Conservation (phyloP, 92 coral and sea anemone genomes). For the Umimayanthus chanpuru region DNA sequence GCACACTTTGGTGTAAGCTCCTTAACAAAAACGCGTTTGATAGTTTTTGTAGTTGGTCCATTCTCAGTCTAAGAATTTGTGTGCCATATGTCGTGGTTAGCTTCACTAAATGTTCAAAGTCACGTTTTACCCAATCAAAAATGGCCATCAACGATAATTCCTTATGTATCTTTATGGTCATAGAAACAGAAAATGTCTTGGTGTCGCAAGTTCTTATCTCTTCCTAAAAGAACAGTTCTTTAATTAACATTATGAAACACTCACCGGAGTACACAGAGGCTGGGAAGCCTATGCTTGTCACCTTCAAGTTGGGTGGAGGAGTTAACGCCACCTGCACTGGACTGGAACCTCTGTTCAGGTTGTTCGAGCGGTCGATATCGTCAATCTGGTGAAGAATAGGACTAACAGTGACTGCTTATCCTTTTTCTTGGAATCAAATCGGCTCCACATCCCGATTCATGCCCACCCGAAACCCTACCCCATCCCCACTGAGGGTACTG, state of each 20-base stretch:
- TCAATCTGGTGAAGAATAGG: conserved; percentile 44
- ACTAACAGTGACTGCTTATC: background rate
- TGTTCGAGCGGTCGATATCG: conserved; percentile 71
- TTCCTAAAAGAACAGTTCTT: background rate
- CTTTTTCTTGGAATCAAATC: background rate
- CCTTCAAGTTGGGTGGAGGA: conserved; percentile 82
- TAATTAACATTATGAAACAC: background rate
- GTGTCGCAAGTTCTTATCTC: background rate
- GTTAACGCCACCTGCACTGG: conserved; percentile 73
- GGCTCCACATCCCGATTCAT: background rate
- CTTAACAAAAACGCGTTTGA: no score
- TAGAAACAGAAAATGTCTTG: background rate
- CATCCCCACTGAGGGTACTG: no score
- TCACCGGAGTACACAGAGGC: conserved; percentile 69
- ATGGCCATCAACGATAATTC: no score
- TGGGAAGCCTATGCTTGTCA: conserved; percentile 68
- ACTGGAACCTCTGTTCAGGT: conserved; percentile 53
- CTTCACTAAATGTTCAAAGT: no score
- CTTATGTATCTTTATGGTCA: no score
- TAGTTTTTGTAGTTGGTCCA: no score
- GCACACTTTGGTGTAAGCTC: no score
- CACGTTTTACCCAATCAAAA: no score
- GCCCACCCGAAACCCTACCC: no score
- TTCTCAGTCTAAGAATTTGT: no score
- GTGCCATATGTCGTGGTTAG: no score